These are phyloP conservation scores for Cliona cf. orientalis DNA, from an alignment of 37 sponge, comb jelly and placozoan species.

Conservation along the genomic window DNA sequence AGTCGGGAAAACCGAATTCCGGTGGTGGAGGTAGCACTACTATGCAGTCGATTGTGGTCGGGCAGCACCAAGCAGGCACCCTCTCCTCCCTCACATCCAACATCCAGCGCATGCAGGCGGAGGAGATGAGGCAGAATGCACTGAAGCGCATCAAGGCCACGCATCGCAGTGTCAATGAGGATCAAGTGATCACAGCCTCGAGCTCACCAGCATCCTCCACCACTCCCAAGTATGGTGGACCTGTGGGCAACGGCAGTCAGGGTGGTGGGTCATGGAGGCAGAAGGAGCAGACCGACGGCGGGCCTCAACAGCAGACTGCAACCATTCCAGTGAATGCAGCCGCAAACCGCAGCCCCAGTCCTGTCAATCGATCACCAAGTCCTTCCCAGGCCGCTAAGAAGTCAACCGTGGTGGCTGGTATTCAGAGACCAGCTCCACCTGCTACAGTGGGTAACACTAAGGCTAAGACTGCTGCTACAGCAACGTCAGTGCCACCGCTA, in stretches of 20 bases:
- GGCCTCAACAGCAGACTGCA: neutral
- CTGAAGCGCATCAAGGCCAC: conserved; percentile 47
- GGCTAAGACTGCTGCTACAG: neutral
- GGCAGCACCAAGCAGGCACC: neutral
- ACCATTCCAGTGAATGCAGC: neutral
- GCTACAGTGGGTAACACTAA: neutral
- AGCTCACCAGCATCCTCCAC: neutral
- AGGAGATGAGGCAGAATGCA: conserved; percentile 51
- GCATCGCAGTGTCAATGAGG: conserved; percentile 37
- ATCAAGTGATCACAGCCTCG: conserved; percentile 5
- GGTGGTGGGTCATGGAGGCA: too few relatives aligned
- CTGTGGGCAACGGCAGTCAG: too few relatives aligned
- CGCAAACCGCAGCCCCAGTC: neutral
- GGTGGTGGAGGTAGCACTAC: neutral
- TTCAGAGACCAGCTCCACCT: conserved; percentile 22
- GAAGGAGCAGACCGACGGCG: neutral
- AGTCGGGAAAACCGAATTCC: neutral
- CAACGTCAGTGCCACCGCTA: too few relatives aligned
- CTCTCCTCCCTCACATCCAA: conserved; percentile 17
- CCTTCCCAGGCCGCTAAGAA: neutral
- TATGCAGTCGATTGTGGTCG: neutral
- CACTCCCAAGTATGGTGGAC: neutral
- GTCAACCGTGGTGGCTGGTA: neutral
- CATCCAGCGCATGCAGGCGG: conserved; percentile 39
- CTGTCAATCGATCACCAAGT: too few relatives aligned